These are phyloP conservation scores for Temnothorax longispinosus DNA, from an alignment of 1,140 invertebrate genomes.

Conservation along the genomic window DNA sequence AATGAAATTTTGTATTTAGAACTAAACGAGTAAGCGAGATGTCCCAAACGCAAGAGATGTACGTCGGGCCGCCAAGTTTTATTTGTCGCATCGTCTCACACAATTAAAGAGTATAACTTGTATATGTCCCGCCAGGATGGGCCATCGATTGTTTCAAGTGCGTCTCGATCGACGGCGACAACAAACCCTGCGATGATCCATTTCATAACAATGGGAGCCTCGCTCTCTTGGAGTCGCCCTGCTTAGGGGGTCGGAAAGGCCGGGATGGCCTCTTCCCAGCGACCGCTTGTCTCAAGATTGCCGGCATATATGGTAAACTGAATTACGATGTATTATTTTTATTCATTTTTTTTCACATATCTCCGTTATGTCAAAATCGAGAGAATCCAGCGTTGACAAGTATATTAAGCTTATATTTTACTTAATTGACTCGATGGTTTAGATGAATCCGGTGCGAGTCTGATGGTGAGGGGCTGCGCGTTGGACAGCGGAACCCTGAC, in stretches of 20 bases:
- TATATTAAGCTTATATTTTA: background rate
- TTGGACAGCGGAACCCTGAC: slow-evolving; percentile 96
- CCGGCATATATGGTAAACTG: slow-evolving; percentile 92
- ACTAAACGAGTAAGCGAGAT: background rate
- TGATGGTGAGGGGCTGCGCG: slow-evolving; percentile 95
- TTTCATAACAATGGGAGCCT: slow-evolving; percentile 97
- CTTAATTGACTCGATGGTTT: slow-evolving; percentile 63
- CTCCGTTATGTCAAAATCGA: background rate
- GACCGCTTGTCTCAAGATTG: slow-evolving; percentile 98
- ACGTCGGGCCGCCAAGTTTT: background rate
- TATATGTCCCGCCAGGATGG: slow-evolving; percentile 79
- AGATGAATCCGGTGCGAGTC: slow-evolving; percentile 92
- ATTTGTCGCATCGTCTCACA: background rate
- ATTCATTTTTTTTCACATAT: background rate
- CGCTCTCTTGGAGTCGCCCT: slow-evolving; percentile 94
- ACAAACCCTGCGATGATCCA: slow-evolving; percentile 96
- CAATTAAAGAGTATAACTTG: too few species aligned
- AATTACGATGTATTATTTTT: background rate
- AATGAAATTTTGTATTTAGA: background rate
- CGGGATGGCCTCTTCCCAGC: slow-evolving; percentile 97
- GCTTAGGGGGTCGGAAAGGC: slow-evolving; percentile 96
- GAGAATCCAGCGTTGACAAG: background rate
- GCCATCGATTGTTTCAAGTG: slow-evolving; percentile 98
- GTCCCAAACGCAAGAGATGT: background rate
- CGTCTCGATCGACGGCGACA: slow-evolving; percentile 95